These are phyloP conservation scores for Euwallacea similis DNA, from an alignment of 1,140 invertebrate species.

Conservation along the genomic window DNA sequence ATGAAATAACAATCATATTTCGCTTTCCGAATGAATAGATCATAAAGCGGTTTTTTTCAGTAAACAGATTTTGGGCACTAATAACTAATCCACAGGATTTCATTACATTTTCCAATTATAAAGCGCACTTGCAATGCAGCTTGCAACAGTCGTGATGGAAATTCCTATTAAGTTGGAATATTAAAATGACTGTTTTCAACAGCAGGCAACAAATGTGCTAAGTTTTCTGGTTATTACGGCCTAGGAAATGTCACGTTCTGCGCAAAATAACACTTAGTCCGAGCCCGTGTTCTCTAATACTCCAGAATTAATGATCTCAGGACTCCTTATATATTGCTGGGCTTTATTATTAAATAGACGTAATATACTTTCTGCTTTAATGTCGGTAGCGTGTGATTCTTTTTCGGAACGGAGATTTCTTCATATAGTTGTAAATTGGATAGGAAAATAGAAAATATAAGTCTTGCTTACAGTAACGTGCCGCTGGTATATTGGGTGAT, in stretches of 20 bases:
- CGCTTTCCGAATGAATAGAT: neutral
- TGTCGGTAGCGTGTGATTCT: neutral
- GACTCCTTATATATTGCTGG: slow-evolving; percentile 10
- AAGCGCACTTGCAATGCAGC: slow-evolving; percentile 25
- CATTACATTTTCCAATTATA: slow-evolving; percentile 37
- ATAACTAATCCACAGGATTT: slow-evolving; percentile 16
- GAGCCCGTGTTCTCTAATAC: slow-evolving; percentile 25
- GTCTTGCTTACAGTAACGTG: neutral
- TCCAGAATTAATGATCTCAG: slow-evolving; percentile 14
- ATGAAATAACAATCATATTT: slow-evolving; percentile 8
- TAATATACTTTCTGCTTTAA: slow-evolving; percentile 11
- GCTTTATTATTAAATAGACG: slow-evolving; percentile 11
- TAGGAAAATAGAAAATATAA: no score
- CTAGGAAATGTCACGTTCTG: slow-evolving; percentile 31
- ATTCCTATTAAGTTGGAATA: slow-evolving; percentile 34
- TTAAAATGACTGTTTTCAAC: slow-evolving; percentile 30
- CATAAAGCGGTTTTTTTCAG: slow-evolving; percentile 13
- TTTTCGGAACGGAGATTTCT: no score
- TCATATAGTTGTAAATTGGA: no score
- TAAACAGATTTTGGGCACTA: slow-evolving; percentile 6
- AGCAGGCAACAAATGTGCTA: slow-evolving; percentile 32
- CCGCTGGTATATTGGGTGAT: neutral
- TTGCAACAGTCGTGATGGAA: slow-evolving; percentile 34
- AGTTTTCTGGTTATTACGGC: slow-evolving; percentile 34
- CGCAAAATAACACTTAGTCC: slow-evolving; percentile 29